Base-by-base conservation (phyloP, 2,888 invertebrate species). In the Monopis laevigella region DNA sequence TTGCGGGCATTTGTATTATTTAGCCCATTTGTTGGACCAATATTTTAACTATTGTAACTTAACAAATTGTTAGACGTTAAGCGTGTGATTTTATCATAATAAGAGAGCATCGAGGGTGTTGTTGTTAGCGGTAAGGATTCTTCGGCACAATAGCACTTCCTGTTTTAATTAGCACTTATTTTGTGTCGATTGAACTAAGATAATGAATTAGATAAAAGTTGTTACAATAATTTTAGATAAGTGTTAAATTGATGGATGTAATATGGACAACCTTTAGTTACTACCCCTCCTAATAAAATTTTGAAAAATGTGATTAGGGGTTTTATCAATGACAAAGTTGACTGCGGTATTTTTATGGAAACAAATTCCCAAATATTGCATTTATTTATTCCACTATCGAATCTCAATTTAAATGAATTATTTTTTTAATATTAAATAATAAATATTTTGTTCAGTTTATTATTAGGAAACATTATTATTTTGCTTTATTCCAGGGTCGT, bases 11-110 rank as follows among this genome's bases (percentile, higher is more conserved):
- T 77, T 77, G 80, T 80, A 80, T 80, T 80, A 80, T 80, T 80
- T 78, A 78, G 80, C 80, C 80, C 80, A 80, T 80, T 78, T 80
- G 80, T 80, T 80, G 80, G 80, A 80, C 80, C 80, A 80, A 80
- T 80, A 80, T 80, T 80, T 80, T 78, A 75, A 78, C 77, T 78
- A 78, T 75, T 75, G 75, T 78, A 77, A 78, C 78, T 77, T 77
- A 78, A 78, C 62, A 75, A 78, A 80, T 80, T 80, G 80, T 80
- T 80, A 80, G 80, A 67, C 65, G 74, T 78, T 80, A 80, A 80
- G 80, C 70, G 80, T 78, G 80, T 80, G 80, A 80, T 80, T 78
- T 77, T 75, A 78, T 71, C 67, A 65, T 73, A 74, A 71, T 78
- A 80, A 75, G 78, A 69, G 72, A 77, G 65, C 77, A 75, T 78